phyloP scores from a whole-genome alignment of 2,113 vertebrate genomes.

The Petromus typicus region DNA sequence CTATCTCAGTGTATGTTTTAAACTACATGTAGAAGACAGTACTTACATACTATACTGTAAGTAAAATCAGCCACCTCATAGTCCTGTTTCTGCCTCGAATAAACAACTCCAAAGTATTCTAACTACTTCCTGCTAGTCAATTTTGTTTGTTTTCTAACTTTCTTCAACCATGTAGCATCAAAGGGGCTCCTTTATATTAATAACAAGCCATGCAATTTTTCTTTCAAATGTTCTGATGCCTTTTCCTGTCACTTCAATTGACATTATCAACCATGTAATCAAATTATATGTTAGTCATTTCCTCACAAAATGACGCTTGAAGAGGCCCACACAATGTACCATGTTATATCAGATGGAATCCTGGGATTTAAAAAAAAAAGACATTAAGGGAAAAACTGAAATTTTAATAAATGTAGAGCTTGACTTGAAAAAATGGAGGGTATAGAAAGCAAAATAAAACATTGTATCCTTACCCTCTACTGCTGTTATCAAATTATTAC shows the following conservation, averaged over 20 bases:
- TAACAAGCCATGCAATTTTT: neutral
- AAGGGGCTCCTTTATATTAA: neutral
- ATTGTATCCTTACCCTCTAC: neutral
- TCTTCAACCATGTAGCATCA: neutral
- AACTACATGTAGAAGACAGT: neutral
- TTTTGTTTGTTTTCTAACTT: conserved; percentile 35
- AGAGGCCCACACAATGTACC: neutral
- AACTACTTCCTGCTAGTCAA: neutral
- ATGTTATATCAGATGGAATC: neutral
- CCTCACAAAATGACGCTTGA: neutral
- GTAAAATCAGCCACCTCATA: neutral
- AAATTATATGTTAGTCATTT: conserved; percentile 9
- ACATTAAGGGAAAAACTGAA: neutral
- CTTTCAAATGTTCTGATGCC: neutral
- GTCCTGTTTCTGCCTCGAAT: neutral
- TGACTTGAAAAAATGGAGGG: neutral
- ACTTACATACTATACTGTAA: neutral
- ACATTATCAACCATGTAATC: conserved; percentile 9
- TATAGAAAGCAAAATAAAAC: neutral
- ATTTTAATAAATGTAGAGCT: neutral
- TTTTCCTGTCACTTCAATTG: neutral
- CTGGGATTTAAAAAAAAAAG: neutral
- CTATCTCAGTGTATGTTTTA: neutral
- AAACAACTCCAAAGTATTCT: neutral
- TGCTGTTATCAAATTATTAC: neutral